Percentiles rank a stretch among this genome's conserved stretches.
These are phyloP conservation scores for Ptychobarbus kaznakovi DNA, from an alignment of 2,797 vertebrate species.

Conservation along the genomic window DNA sequence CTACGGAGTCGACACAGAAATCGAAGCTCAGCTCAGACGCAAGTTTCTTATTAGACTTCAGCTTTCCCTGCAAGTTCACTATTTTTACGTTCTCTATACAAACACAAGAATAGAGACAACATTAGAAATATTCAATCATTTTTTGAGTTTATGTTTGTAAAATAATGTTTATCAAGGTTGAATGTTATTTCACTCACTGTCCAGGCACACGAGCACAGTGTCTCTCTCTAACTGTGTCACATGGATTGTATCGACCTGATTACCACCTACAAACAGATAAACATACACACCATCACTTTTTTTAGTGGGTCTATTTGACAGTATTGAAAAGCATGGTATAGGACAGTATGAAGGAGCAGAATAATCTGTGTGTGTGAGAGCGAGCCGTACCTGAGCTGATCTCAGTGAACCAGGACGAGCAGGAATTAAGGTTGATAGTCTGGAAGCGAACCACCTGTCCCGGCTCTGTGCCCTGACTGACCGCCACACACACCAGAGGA, in stretches of 20 bases:
- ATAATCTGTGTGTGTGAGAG: not conserved
- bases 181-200: conserved; percentile 85
- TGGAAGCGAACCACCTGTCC: conserved; percentile 95
- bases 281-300: not conserved
- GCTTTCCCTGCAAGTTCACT: conserved; percentile 93
- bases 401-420: conserved; percentile 98
- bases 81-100: conserved; percentile 91
- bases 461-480: conserved; percentile 86
- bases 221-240: conserved; percentile 97
- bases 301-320: not conserved
- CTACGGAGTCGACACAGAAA: conserved; percentile 95
- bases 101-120: conserved; percentile 7
- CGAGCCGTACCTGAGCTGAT: conserved; percentile 84
- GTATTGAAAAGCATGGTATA: not conserved
- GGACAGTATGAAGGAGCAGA: not conserved
- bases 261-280: conserved; percentile 68
- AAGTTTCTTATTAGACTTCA: conserved; percentile 98
- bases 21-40: conserved; percentile 98
- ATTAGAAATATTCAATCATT: not conserved
- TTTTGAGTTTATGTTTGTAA: not conserved
- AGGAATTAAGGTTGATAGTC: conserved; percentile 98
- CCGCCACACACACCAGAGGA: conserved; percentile 95
- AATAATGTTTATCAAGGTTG: not conserved
- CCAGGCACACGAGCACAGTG: conserved; percentile 95
- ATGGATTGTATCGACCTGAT: conserved; percentile 94